These are phyloP conservation scores for Cyaniris semiargus DNA, from an alignment of 2,888 invertebrate genomes.

Conservation along the genomic window DNA sequence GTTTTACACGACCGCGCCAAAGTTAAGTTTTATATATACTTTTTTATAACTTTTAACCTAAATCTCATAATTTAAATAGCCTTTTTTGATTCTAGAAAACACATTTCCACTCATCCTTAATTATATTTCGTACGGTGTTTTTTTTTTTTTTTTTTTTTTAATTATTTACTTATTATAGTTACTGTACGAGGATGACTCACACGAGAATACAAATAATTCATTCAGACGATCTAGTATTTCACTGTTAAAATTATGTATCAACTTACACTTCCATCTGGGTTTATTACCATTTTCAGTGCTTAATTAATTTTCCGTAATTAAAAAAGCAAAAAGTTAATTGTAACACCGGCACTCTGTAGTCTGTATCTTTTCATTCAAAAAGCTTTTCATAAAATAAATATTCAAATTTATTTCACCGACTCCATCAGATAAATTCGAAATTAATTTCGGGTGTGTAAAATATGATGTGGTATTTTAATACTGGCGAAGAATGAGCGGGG, in stretches of 20 bases:
- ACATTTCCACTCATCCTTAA: too few species aligned
- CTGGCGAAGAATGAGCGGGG: not conserved
- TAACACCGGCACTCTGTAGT: constrained; percentile 18
- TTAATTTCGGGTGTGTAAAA: constrained; percentile 8
- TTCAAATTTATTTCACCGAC: constrained; percentile 11
- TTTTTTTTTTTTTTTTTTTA: too few species aligned
- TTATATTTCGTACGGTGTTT: too few species aligned
- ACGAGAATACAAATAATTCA: too few species aligned
- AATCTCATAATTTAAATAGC: too few species aligned
- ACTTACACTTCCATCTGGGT: not conserved
- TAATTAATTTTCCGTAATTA: constrained; percentile 30
- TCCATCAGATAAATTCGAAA: constrained; percentile 20
- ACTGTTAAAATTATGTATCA: not conserved
- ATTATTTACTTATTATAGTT: too few species aligned
- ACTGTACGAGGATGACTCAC: too few species aligned
- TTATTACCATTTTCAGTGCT: not conserved
- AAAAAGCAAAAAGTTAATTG: constrained; percentile 30
- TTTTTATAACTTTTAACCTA: too few species aligned
- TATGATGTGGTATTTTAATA: not conserved
- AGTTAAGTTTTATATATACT: not conserved
- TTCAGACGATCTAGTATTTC: too few species aligned
- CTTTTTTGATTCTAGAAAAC: too few species aligned
- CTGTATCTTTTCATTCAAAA: constrained; percentile 12
- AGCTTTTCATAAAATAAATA: constrained; percentile 25
- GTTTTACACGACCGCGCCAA: not conserved